These are phyloP conservation scores for Amphiprion ocellaris DNA, from an alignment of 2,113 vertebrate genomes.

Conservation along the genomic window DNA sequence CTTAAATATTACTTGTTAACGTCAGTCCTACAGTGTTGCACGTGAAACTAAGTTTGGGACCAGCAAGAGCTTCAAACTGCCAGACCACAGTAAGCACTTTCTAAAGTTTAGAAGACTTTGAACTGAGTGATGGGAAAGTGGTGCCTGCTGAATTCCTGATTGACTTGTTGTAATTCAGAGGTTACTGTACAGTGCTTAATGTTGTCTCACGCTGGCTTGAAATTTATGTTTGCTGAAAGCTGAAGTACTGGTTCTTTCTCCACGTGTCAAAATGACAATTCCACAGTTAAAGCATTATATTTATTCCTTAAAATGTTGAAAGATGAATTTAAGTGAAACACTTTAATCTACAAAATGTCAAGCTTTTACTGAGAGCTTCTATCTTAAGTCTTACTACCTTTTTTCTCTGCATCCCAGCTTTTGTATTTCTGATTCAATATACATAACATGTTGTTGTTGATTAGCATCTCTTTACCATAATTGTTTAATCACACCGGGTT, in stretches of 20 bases:
- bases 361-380: background rate
- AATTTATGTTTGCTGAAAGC: constrained; percentile 53
- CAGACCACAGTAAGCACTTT: constrained; percentile 52
- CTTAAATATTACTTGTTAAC: background rate
- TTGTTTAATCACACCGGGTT: too few relatives aligned
- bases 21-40: background rate
- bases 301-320: constrained; percentile 27
- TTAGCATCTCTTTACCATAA: too few relatives aligned
- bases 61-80: constrained; percentile 40
- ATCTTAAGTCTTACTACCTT: too few relatives aligned
- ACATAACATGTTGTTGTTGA: too few relatives aligned
- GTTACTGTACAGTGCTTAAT: constrained; percentile 38
- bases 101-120: constrained; percentile 57
- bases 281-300: constrained; percentile 14
- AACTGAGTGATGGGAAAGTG: constrained; percentile 44
- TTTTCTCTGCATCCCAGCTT: too few relatives aligned
- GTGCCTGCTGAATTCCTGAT: constrained; percentile 48
- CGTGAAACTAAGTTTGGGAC: constrained; percentile 27
- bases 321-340: background rate
- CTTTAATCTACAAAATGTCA: constrained; percentile 9
- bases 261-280: constrained; percentile 16
- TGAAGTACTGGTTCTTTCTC: constrained; percentile 19
- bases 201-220: constrained; percentile 34
- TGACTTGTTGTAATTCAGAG: constrained; percentile 59
- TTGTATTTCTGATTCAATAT: too few relatives aligned